Conservation (phyloP, 2,113 vertebrate genomes). For the Sylvia atricapilla region DNA sequence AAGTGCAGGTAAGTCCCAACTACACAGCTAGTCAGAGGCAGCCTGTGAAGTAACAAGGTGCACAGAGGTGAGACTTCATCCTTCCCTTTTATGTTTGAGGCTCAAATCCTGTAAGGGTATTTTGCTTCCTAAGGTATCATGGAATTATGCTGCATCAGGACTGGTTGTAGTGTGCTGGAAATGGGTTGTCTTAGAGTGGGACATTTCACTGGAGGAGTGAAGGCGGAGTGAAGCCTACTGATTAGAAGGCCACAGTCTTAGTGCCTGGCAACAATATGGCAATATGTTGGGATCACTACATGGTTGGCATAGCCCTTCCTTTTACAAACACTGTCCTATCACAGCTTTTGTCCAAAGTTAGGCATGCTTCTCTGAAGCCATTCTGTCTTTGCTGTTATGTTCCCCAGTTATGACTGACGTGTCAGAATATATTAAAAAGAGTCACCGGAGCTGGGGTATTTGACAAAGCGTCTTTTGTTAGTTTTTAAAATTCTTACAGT, state of each 20-base stretch:
- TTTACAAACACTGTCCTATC: not conserved
- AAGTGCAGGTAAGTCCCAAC: not conserved
- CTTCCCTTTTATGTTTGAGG: not conserved
- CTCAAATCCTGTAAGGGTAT: not conserved
- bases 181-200: not conserved
- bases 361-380: not conserved
- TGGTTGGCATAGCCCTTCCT: not conserved
- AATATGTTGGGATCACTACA: not conserved
- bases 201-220: not conserved
- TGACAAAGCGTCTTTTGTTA: not conserved
- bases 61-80: not conserved
- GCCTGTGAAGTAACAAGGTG: not conserved
- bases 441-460: not conserved
- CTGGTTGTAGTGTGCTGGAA: not conserved
- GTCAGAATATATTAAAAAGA: not conserved
- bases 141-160: fast-evolving
- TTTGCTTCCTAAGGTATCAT: not conserved
- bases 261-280: not conserved
- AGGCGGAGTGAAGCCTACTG: not conserved
- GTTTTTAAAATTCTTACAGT: not conserved
- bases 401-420: not conserved
- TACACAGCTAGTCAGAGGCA: fast-evolving
- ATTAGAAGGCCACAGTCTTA: not conserved
- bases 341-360: not conserved
- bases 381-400: not conserved